Conservation (phyloP, 2,797 vertebrate genomes). For the Gallirallus australis region DNA sequence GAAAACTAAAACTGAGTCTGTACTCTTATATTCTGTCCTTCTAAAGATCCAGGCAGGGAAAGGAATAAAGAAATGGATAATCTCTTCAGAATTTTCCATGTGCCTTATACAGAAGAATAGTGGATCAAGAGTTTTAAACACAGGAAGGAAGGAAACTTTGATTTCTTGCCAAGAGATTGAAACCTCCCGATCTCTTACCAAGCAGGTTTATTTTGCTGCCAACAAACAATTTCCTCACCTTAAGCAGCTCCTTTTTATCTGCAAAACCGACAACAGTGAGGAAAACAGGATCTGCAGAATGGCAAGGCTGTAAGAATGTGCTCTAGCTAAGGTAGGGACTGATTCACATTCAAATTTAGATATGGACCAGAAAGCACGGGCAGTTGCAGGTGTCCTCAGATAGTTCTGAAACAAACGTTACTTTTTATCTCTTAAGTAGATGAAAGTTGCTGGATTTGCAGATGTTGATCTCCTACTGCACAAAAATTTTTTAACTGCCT, state of each 20-base stretch:
- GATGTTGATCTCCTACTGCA: neutral
- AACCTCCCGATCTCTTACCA: constrained; percentile 11
- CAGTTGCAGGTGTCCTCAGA: neutral
- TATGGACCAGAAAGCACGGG: neutral
- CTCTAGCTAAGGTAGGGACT: neutral
- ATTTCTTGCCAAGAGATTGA: constrained; percentile 42
- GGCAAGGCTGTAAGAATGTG: neutral
- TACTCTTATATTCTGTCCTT: neutral
- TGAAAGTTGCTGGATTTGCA: neutral
- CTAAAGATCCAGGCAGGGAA: neutral
- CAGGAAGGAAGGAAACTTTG: constrained; percentile 60
- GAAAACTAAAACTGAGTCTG: neutral
- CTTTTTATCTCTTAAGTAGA: neutral
- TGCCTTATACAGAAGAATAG: constrained; percentile 22
- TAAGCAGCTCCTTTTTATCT: constrained; percentile 26
- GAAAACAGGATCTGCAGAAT: neutral
- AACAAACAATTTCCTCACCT: constrained; percentile 11
- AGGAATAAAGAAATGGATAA: constrained; percentile 10
- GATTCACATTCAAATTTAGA: neutral
- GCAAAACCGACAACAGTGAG: neutral
- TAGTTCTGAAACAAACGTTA: neutral
- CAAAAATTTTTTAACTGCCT: neutral
- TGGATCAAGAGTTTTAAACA: constrained; percentile 21
- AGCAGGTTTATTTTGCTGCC: constrained; percentile 33
- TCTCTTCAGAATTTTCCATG: neutral